Conservation (phyloP, 2,888 invertebrate genomes). For the Choreutis nemorana region DNA sequence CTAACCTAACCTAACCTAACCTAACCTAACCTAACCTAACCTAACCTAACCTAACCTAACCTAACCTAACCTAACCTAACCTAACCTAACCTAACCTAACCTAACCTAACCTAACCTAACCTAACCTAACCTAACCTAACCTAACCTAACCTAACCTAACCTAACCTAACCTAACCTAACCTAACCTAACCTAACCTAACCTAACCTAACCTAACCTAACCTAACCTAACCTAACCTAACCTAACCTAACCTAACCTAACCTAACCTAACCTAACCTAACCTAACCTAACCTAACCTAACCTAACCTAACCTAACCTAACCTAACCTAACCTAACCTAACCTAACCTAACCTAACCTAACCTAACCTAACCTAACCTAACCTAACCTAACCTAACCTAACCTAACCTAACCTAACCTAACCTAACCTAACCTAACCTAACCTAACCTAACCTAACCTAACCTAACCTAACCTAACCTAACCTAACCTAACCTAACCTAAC, state of each 20-base stretch:
- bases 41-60: conserved; percentile 1
- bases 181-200: conserved; percentile 2
- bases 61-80: conserved; percentile 4
- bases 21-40: conserved; percentile 2
- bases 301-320: conserved; percentile 6
- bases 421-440: no score
- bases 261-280: conserved; percentile 7
- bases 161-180: conserved; percentile 7
- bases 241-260: conserved; percentile 7
- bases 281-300: conserved; percentile 7
- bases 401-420: conserved; percentile 7
- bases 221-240: conserved; percentile 7
- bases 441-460: no score
- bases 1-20: conserved; percentile 4
- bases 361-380: conserved; percentile 5
- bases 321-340: conserved; percentile 6
- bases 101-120: conserved; percentile 7
- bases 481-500: no score
- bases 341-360: conserved; percentile 6
- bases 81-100: conserved; percentile 6
- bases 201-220: conserved; percentile 7
- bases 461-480: conserved; percentile 4
- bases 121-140: conserved; percentile 6
- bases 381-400: conserved; percentile 3
- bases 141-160: conserved; percentile 6